These are phyloP conservation scores for Dendrolimus punctatus DNA, from an alignment of 1,140 invertebrate species.

Conservation along the genomic window DNA sequence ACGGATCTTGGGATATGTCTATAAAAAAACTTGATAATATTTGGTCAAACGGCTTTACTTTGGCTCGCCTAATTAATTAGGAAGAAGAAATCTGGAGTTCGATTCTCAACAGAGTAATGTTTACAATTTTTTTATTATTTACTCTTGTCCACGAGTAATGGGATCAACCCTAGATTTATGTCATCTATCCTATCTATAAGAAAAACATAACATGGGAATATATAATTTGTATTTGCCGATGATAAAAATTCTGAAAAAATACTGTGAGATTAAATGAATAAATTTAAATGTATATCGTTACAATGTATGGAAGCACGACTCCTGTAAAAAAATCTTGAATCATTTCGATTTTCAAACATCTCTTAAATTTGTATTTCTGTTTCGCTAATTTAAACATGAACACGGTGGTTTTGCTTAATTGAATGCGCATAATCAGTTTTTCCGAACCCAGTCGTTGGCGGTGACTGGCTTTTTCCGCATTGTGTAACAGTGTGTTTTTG, in stretches of 20 bases:
- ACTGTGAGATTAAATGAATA: conserved; percentile 46
- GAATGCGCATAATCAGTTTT: conserved; percentile 67
- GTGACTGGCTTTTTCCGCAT: conserved; percentile 60
- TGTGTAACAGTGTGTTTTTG: conserved; percentile 48
- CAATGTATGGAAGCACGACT: conserved; percentile 48
- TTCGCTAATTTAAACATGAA: conserved; percentile 51
- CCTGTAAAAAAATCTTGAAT: conserved; percentile 53
- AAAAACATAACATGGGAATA: no score
- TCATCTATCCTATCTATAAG: no score
- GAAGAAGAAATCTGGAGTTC: no score
- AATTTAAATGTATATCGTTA: conserved; percentile 49
- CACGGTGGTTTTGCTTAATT: conserved; percentile 50
- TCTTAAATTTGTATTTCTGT: conserved; percentile 57
- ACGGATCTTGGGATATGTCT: no score
- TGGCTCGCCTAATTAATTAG: no score
- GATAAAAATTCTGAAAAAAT: no score
- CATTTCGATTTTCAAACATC: conserved; percentile 69
- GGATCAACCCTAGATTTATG: no score
- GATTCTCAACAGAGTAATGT: no score
- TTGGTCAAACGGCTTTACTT: no score
- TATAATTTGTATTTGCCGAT: no score
- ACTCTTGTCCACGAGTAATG: conserved; percentile 17
- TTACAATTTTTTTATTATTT: conserved; percentile 11
- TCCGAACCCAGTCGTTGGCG: conserved; percentile 34
- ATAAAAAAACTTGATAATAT: no score